These are phyloP conservation scores for Chloropsis hardwickii DNA, from an alignment of 2,113 vertebrate species.

Conservation along the genomic window DNA sequence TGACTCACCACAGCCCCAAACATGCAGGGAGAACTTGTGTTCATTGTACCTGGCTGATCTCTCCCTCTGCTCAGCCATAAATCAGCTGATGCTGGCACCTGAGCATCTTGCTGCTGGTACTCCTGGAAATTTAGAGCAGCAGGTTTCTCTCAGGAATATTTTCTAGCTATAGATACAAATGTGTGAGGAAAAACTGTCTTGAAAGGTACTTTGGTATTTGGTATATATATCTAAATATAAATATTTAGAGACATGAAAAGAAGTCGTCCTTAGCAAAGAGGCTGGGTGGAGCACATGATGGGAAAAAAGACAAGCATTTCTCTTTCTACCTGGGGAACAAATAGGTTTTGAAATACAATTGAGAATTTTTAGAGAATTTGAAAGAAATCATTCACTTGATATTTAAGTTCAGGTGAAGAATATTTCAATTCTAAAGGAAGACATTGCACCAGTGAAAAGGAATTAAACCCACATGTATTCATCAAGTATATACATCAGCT, in stretches of 20 bases:
- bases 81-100: neutral
- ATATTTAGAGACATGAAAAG: neutral
- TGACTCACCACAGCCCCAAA: neutral
- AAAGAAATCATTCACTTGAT: neutral
- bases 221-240: no score
- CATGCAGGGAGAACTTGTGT: neutral
- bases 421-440: neutral
- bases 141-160: neutral
- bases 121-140: neutral
- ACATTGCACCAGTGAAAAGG: fast-evolving
- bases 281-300: neutral
- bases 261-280: neutral
- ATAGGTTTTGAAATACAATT: neutral
- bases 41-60: neutral
- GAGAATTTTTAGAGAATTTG: neutral
- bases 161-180: neutral
- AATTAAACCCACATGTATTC: neutral
- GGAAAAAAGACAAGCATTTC: neutral
- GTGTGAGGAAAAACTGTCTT: neutral
- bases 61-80: neutral
- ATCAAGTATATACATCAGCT: neutral
- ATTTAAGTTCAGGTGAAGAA: neutral
- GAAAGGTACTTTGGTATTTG: neutral
- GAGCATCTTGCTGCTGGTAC: neutral
- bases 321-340: neutral